These are phyloP conservation scores for Cephalopholis sonnerati DNA, from an alignment of 2,113 vertebrate species.

Conservation along the genomic window DNA sequence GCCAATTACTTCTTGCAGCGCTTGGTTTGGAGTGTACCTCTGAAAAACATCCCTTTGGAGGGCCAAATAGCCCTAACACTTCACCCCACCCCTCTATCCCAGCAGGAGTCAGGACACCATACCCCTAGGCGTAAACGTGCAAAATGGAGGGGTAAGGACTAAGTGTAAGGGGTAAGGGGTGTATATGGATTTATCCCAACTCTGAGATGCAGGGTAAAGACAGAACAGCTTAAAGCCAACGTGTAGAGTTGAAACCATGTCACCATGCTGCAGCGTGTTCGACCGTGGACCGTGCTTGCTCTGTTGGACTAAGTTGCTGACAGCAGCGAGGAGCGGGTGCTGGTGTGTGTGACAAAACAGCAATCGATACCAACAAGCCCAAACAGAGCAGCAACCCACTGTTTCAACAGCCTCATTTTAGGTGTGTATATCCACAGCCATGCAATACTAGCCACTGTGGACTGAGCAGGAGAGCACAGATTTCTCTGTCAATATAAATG, in stretches of 20 bases:
- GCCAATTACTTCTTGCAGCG: too few relatives aligned
- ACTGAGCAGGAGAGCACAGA: background rate
- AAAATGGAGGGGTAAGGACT: too few relatives aligned
- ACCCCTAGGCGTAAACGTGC: too few relatives aligned
- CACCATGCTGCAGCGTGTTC: background rate
- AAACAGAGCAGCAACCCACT: slow-evolving; percentile 6
- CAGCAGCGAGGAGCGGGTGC: background rate
- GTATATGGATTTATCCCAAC: background rate
- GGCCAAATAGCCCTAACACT: too few relatives aligned
- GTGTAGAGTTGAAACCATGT: background rate
- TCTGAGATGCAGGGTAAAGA: background rate
- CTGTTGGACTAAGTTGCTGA: slow-evolving; percentile 3
- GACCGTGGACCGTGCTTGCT: background rate
- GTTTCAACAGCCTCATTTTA: slow-evolving; percentile 5
- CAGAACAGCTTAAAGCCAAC: background rate
- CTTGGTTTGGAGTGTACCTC: too few relatives aligned
- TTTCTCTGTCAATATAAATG: background rate
- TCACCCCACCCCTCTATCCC: too few relatives aligned
- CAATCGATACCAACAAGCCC: background rate
- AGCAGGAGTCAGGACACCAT: too few relatives aligned
- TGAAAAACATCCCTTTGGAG: too few relatives aligned
- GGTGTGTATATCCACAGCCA: background rate
- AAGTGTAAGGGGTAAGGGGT: too few relatives aligned
- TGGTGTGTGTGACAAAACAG: slow-evolving; percentile 7
- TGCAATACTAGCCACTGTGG: background rate